These are phyloP conservation scores for Pseudochaenichthys georgianus DNA, from an alignment of 2,797 vertebrate genomes.

Conservation along the genomic window DNA sequence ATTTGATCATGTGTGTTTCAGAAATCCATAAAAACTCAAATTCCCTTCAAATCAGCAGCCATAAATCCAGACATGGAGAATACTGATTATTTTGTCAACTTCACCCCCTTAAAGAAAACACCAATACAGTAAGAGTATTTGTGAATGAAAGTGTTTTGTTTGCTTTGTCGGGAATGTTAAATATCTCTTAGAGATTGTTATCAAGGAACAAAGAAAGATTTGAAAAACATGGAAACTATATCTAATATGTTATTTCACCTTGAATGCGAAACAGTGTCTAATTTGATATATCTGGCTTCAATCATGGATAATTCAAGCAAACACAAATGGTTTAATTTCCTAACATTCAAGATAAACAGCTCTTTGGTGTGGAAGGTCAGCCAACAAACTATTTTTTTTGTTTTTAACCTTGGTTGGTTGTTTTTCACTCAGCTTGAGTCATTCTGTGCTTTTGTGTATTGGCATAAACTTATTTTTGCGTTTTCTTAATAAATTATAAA, in stretches of 20 bases:
- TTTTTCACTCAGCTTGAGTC: conserved; percentile 20
- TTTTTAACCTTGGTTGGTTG: conserved; percentile 12
- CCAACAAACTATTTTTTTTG: conserved; percentile 40
- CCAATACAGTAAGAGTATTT: conserved; percentile 4
- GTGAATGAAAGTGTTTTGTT: conserved; percentile 37
- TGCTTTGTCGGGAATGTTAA: conserved; percentile 43
- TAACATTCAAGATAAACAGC: conserved; percentile 75
- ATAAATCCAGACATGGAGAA: neutral
- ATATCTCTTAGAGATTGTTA: conserved; percentile 31
- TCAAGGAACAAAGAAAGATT: conserved; percentile 39
- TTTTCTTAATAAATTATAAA: conserved; percentile 58
- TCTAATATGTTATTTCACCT: conserved; percentile 68
- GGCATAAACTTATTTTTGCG: conserved; percentile 52
- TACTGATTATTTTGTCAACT: neutral
- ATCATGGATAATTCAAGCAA: conserved; percentile 77
- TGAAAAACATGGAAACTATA: conserved; percentile 50
- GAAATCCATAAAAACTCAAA: conserved; percentile 2
- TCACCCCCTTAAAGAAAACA: conserved; percentile 18
- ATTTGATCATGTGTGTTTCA: conserved; percentile 17
- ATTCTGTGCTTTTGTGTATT: conserved; percentile 39
- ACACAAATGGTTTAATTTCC: conserved; percentile 76
- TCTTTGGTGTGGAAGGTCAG: conserved; percentile 64
- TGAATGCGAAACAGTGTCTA: conserved; percentile 64
- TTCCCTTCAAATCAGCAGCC: neutral
- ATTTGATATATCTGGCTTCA: conserved; percentile 76